Evolutionary conservation across 2,888 invertebrate genomes (phyloP), one percentile per base, ranked within the genome.

Genomic region (Lutraria lutraria): DNA sequence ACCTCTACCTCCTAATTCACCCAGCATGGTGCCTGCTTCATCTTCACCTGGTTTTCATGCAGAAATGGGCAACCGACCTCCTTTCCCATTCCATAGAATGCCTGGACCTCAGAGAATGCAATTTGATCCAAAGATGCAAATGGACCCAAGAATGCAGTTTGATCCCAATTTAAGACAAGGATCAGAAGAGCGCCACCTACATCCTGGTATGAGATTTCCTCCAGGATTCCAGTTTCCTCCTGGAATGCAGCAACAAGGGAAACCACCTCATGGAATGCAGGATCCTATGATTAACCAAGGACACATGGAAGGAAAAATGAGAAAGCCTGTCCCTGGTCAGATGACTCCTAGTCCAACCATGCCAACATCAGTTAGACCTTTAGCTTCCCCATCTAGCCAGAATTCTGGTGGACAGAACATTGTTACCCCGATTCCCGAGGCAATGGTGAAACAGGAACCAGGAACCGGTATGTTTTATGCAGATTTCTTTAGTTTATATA

Each of bases 371-470:
- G 31, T 76, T 31, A n/a, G 76, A 76, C 76, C 76, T 76, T 2
- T 76, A 1, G 19, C 76, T 19, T 76, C 76, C 13, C 76, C 76
- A 19, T 76, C 76, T 10, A 19, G 34, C 19, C 31, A 34, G 19
- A n/a, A 15, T 76, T 12, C 72, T 15, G 31, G 76, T 76, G 34
- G 29, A 34, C 76, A 76, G 34, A 31, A 19, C 31, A 56, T 12
- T 0, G 72, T 90, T 31, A 79, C 91, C 56, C 68, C 85, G 43
- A 90, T 87, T 81, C 89, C 88, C 29, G 53, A 83, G 53, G 60
- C 81, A 79, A 81, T 34, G 85, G 84, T 91, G 52, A 90, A 93
- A 82, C 91, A 93, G 81, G 91, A 91, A 72, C 91, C 91, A 63
- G 60, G 80, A 72, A 60, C 81, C 68, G 80, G 34, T 76, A 10